These are phyloP conservation scores for Chelonoidis abingdonii DNA, from an alignment of 2,113 vertebrate species.

Conservation along the genomic window DNA sequence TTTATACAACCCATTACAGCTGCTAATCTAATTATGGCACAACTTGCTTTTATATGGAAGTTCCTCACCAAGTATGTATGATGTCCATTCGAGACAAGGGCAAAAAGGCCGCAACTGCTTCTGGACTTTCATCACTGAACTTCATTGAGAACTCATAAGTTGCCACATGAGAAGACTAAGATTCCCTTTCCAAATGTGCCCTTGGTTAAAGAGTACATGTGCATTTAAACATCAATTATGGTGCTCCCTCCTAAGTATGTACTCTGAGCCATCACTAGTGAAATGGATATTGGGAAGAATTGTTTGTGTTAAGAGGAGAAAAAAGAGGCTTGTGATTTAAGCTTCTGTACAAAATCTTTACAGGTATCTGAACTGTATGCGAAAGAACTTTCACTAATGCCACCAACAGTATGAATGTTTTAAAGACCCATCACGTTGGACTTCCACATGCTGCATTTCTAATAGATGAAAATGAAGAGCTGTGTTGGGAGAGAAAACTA, in stretches of 20 bases:
- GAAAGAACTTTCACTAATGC: neutral
- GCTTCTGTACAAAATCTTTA: neutral
- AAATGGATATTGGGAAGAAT: neutral
- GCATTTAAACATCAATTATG: neutral
- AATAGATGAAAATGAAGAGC: neutral
- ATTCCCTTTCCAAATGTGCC: neutral
- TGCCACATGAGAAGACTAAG: rapidly evolving
- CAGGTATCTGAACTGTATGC: neutral
- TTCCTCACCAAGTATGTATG: neutral
- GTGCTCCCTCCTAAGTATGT: neutral
- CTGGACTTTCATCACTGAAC: neutral
- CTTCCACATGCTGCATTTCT: neutral
- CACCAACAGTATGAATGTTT: neutral
- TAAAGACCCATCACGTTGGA: neutral
- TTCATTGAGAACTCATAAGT: neutral
- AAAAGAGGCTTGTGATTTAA: neutral
- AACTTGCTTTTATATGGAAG: neutral
- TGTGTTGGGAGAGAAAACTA: neutral
- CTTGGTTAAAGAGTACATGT: neutral
- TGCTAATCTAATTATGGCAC: neutral
- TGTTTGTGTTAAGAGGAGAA: conserved; percentile 2
- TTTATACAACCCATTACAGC: neutral
- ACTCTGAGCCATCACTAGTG: neutral
- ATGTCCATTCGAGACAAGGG: neutral
- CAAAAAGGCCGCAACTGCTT: neutral